These are phyloP conservation scores for Scaptodrosophila latifasciaeformis DNA, from an alignment of 2,888 invertebrate species.

Conservation along the genomic window DNA sequence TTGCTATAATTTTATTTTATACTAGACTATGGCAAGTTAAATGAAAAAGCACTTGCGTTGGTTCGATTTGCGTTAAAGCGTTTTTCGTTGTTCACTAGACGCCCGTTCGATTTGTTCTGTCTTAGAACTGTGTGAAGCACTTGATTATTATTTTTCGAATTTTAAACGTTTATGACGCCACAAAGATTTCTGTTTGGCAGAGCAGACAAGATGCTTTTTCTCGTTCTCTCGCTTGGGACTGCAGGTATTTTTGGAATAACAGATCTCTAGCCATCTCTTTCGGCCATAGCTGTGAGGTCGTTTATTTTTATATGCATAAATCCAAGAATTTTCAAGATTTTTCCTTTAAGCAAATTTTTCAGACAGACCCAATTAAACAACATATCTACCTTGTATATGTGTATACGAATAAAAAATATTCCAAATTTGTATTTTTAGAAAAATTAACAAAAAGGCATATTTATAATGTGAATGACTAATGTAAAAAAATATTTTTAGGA, in stretches of 20 bases:
- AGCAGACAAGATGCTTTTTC: slow-evolving; percentile 40
- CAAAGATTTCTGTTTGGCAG: slow-evolving; percentile 29
- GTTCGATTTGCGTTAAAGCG: slow-evolving; percentile 50
- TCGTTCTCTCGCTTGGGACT: too few relatives aligned
- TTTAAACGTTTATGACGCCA: slow-evolving; percentile 35
- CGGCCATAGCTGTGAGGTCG: too few relatives aligned
- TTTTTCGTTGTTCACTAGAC: slow-evolving; percentile 72
- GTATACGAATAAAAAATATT: too few relatives aligned
- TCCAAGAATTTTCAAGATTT: too few relatives aligned
- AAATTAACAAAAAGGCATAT: too few relatives aligned
- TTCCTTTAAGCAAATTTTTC: too few relatives aligned
- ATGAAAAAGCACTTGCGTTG: slow-evolving; percentile 42
- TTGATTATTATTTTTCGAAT: slow-evolving; percentile 68
- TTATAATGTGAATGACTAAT: too few relatives aligned
- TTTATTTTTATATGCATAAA: too few relatives aligned
- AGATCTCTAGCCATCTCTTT: slow-evolving; percentile 52
- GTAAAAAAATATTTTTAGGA: too few relatives aligned
- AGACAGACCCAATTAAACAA: too few relatives aligned
- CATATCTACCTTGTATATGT: too few relatives aligned
- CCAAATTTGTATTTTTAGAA: too few relatives aligned
- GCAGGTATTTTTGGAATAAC: slow-evolving; percentile 75
- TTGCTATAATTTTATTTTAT: slow-evolving; percentile 64
- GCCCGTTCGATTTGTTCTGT: slow-evolving; percentile 75
- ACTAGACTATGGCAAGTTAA: slow-evolving; percentile 12
- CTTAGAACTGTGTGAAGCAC: slow-evolving; percentile 48